Conservation (phyloP, 2,113 vertebrate species). For the Ameiurus melas region DNA sequence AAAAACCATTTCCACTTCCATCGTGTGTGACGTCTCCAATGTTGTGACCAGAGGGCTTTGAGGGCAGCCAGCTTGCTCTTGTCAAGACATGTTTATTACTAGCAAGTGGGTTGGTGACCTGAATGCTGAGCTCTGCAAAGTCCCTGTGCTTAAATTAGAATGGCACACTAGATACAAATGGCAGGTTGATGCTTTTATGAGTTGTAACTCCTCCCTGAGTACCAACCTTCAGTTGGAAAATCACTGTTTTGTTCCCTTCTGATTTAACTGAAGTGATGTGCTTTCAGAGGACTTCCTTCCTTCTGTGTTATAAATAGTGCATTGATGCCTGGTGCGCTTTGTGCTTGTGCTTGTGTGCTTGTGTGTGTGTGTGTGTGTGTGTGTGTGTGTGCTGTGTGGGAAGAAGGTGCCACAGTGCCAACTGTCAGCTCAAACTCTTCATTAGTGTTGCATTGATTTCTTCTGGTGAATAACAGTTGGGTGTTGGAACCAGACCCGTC, state of each 20-base stretch:
- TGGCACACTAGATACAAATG: conserved; percentile 6
- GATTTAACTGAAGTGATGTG: not conserved
- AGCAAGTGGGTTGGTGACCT: conserved; percentile 3
- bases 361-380: conserved; percentile 29
- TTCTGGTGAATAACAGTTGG: conserved; percentile 21
- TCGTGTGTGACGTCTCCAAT: conserved; percentile 21
- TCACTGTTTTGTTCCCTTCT: conserved; percentile 28
- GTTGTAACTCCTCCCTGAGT: not conserved
- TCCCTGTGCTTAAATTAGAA: conserved; percentile 12
- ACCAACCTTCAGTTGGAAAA: conserved; percentile 11
- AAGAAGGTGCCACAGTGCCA: conserved; percentile 37
- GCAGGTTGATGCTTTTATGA: conserved; percentile 2
- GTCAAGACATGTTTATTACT: conserved; percentile 34
- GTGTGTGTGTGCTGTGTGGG: conserved; percentile 27
- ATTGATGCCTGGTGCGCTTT: conserved; percentile 12
- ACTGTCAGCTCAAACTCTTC: conserved; percentile 35
- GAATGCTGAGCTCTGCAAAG: conserved; percentile 23
- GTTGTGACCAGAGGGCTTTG: conserved; percentile 20
- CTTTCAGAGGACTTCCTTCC: conserved; percentile 13
- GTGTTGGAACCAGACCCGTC: not conserved
- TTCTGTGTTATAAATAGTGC: conserved; percentile 27
- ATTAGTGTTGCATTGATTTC: conserved; percentile 40
- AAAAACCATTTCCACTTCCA: not conserved
- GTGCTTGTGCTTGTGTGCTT: conserved; percentile 21
- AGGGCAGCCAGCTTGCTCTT: conserved; percentile 40